A percentile compares a stretch with the other conserved stretches of the same genome.
Evolutionary conservation across 2,797 vertebrate species (phyloP).

Genomic region (Acomys russatus): DNA sequence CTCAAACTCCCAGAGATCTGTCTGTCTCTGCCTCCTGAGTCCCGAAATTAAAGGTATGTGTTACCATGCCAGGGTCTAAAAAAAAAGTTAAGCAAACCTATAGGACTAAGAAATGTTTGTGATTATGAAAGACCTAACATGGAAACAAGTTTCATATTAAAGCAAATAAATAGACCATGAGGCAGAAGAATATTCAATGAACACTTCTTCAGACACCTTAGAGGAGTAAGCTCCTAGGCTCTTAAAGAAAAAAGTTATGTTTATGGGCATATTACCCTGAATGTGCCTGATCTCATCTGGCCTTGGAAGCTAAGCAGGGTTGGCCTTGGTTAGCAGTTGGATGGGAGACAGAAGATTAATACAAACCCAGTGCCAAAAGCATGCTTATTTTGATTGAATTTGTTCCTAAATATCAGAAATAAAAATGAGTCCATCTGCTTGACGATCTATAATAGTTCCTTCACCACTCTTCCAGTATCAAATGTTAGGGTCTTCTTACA

Average conservation of each 20-base stretch:
- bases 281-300: neutral
- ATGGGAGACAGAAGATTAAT: neutral
- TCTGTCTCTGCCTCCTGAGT: neutral
- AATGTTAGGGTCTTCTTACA: slow-evolving; percentile 9
- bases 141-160: slow-evolving; percentile 16
- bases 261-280: neutral
- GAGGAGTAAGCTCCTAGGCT: neutral
- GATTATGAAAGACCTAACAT: neutral
- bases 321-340: neutral
- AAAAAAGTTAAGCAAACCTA: neutral
- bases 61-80: neutral
- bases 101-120: slow-evolving; percentile 48
- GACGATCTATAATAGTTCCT: neutral
- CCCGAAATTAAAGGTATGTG: neutral
- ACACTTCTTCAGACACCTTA: slow-evolving; percentile 4
- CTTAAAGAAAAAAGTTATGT: neutral
- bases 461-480: neutral
- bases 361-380: neutral
- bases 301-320: neutral
- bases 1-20: neutral
- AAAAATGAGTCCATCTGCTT: neutral
- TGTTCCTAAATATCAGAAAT: slow-evolving; percentile 38
- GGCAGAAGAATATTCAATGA: slow-evolving; percentile 38
- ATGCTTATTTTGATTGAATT: neutral
- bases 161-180: slow-evolving; percentile 9